Percentiles rank a stretch among this genome's conserved stretches.
phyloP scores from a whole-genome alignment of 1,140 invertebrate species.

The Schmidtea mediterranea region DNA sequence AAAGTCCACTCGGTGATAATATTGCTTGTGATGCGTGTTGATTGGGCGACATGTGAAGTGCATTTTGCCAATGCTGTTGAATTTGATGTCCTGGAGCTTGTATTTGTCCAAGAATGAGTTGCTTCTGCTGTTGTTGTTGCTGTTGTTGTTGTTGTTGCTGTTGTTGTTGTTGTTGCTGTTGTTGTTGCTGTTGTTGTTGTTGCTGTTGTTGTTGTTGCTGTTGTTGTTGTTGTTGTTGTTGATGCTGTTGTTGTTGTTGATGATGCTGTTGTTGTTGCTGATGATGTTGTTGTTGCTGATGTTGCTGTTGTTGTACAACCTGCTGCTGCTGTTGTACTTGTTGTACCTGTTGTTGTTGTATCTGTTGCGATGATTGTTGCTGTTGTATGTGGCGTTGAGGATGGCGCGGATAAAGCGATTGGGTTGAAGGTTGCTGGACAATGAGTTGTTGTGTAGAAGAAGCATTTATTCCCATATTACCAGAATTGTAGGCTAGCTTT shows the following conservation, averaged over 20 bases:
- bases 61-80: neutral
- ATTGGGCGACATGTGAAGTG: too few species aligned
- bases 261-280: neutral
- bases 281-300: neutral
- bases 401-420: too few species aligned
- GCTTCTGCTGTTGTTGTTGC: neutral
- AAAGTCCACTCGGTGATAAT: too few species aligned
- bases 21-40: too few species aligned
- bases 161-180: neutral
- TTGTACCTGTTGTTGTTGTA: neutral
- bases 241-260: neutral
- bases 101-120: neutral
- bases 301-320: neutral
- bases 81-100: neutral
- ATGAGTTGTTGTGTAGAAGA: too few species aligned
- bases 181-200: neutral
- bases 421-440: too few species aligned
- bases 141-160: slow-evolving; percentile 3
- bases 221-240: neutral
- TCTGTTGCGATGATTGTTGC: neutral
- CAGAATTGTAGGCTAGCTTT: too few species aligned
- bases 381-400: neutral
- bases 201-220: slow-evolving; percentile 1
- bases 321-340: neutral
- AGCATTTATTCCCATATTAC: too few species aligned